Evolutionary conservation across 2,888 invertebrate genomes (phyloP).

Genomic region (Mantis religiosa): DNA sequence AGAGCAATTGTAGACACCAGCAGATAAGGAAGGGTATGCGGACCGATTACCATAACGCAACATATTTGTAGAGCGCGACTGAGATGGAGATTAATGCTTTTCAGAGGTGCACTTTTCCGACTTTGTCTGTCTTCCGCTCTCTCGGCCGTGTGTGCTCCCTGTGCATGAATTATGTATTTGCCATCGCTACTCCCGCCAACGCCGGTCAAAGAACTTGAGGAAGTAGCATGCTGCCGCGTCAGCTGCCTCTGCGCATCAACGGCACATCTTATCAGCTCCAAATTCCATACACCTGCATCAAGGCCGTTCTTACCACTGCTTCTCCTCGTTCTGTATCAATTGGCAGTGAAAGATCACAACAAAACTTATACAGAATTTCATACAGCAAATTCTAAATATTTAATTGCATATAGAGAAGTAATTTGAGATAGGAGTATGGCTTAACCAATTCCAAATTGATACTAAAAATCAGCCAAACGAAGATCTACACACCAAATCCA

Average conservation of each 20-base stretch:
- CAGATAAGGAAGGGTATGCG: not conserved
- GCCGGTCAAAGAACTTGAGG: slow-evolving; percentile 13
- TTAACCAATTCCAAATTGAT: too few species aligned
- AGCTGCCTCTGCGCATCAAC: not conserved
- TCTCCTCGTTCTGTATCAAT: too few species aligned
- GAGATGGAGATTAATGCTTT: not conserved
- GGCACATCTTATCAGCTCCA: not conserved
- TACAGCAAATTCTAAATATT: too few species aligned
- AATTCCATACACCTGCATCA: not conserved
- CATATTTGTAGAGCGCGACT: not conserved
- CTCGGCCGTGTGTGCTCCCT: not conserved
- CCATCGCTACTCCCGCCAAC: slow-evolving; percentile 11
- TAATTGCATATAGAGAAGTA: too few species aligned
- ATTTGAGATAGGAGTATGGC: too few species aligned
- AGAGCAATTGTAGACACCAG: not conserved
- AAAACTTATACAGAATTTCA: too few species aligned
- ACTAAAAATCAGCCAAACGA: too few species aligned
- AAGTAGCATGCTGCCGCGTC: not conserved
- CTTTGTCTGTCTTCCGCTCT: not conserved
- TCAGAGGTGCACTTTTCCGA: not conserved
- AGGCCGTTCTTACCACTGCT: too few species aligned
- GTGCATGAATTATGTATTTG: slow-evolving; percentile 14
- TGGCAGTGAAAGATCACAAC: too few species aligned
- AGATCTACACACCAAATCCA: too few species aligned
- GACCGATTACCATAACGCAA: not conserved